phyloP scores from a whole-genome alignment of 2,888 invertebrate genomes.

The Meliscaeva auricollis region DNA sequence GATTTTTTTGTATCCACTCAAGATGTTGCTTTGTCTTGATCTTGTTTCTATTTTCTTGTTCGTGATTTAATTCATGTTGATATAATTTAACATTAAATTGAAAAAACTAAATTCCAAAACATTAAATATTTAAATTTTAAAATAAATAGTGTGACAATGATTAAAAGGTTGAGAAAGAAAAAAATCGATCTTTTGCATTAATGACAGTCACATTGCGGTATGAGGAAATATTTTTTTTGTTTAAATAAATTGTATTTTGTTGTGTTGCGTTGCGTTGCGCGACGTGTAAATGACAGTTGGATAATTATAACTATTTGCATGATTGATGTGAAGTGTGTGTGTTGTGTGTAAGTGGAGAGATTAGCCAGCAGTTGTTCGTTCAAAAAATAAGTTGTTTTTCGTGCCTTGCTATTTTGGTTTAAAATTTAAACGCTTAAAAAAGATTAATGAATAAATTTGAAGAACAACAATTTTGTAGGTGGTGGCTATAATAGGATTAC shows the following conservation, averaged over 20 bases:
- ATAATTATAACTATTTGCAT: constrained; percentile 37
- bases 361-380: constrained; percentile 33
- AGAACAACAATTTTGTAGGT: constrained; percentile 62
- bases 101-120: background rate
- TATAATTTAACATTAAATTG: constrained; percentile 18
- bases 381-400: constrained; percentile 44
- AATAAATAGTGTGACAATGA: constrained; percentile 2
- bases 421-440: constrained; percentile 23
- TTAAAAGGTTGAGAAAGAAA: background rate
- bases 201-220: constrained; percentile 18
- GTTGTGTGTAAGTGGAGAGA: constrained; percentile 36
- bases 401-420: constrained; percentile 8
- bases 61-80: constrained; percentile 29
- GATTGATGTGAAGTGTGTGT: constrained; percentile 57
- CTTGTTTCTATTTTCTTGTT: constrained; percentile 7
- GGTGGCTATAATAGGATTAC: constrained; percentile 70
- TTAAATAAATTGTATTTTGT: no score
- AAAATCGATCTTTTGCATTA: constrained; percentile 14
- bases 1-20: constrained; percentile 26
- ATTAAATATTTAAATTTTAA: background rate
- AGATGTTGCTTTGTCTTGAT: constrained; percentile 16
- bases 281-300: constrained; percentile 54
- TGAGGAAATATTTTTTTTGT: constrained; percentile 42
- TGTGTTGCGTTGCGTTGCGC: background rate
- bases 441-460: constrained; percentile 58